Conservation (phyloP, 2,888 invertebrate species). For the Ormyrus labotus region DNA sequence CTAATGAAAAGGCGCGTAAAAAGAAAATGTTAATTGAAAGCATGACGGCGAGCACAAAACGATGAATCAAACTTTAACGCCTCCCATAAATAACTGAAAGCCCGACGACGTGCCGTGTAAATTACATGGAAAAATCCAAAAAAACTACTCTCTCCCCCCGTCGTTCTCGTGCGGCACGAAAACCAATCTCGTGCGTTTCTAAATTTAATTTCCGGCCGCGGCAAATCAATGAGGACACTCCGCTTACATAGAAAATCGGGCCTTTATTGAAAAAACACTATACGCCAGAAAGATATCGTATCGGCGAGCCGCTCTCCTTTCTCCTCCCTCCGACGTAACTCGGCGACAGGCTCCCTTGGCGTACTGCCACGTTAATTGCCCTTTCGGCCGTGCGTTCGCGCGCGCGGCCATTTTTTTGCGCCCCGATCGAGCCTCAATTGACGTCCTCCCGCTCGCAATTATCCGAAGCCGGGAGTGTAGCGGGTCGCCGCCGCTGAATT, state of each 20-base stretch:
- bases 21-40: no score
- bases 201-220: slow-evolving; percentile 4
- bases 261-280: no score
- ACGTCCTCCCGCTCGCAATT: slow-evolving; percentile 11
- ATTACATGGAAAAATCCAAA: no score
- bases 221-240: slow-evolving; percentile 24
- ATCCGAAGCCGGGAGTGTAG: background rate
- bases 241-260: background rate
- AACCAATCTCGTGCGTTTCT: background rate
- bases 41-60: no score
- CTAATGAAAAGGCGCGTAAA: no score
- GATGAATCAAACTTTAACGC: no score
- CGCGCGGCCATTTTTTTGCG: background rate
- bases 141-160: no score
- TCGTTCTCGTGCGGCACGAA: no score
- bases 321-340: background rate
- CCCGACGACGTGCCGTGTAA: no score
- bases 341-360: background rate
- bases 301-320: background rate
- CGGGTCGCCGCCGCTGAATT: no score
- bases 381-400: background rate
- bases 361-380: slow-evolving; percentile 35
- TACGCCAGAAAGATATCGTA: no score
- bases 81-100: no score
- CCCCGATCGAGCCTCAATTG: background rate